Percentiles rank a stretch among this genome's conserved stretches.
Conservation (phyloP, 2,113 vertebrate genomes). For the Tachycineta bicolor region DNA sequence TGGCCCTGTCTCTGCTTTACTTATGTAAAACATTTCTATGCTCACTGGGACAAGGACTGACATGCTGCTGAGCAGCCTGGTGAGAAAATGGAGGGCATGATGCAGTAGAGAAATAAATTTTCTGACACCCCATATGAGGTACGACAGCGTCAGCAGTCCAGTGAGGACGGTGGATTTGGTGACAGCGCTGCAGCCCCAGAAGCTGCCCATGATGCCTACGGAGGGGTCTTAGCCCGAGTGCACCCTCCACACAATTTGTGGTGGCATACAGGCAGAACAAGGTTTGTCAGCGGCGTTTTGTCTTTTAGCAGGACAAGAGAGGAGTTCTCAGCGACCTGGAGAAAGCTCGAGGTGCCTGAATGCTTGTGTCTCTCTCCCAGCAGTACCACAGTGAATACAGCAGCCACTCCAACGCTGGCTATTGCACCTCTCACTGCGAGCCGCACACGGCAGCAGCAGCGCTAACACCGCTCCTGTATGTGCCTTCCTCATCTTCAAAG, state of each 20-base stretch:
- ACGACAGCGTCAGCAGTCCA: background rate
- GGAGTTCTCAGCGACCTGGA: background rate
- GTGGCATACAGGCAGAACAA: background rate
- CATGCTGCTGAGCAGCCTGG: background rate
- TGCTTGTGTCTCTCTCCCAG: background rate
- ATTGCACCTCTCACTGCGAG: background rate
- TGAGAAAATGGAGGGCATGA: background rate
- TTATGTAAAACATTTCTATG: background rate
- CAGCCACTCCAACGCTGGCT: background rate
- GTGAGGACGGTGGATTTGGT: background rate
- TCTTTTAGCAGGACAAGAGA: background rate
- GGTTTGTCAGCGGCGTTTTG: rapidly evolving
- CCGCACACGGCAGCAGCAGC: background rate
- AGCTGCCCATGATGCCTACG: background rate
- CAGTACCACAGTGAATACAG: background rate
- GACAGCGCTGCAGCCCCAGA: background rate
- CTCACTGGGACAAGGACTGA: background rate
- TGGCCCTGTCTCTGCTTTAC: background rate
- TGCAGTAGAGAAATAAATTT: background rate
- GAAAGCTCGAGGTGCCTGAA: background rate
- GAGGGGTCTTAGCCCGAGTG: background rate
- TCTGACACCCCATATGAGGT: background rate
- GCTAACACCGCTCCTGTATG: background rate
- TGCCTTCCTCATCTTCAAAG: background rate
- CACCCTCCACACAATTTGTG: background rate